Conservation (phyloP, 2,113 vertebrate genomes). For the Uria lomvia region DNA sequence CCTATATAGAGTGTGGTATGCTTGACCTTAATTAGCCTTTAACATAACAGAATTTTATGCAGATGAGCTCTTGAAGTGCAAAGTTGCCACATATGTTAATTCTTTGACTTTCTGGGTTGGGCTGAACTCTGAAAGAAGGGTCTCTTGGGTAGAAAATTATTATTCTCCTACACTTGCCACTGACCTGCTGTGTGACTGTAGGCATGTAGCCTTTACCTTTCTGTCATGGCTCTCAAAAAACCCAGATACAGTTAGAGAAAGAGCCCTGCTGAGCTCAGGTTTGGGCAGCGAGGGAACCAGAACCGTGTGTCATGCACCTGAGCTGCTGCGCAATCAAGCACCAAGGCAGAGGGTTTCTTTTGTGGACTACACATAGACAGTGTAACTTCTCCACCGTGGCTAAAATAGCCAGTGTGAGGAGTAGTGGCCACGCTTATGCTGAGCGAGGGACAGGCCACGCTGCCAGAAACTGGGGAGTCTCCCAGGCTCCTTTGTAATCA, state of each 20-base stretch:
- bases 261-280: not conserved
- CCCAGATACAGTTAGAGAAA: not conserved
- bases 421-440: fast-evolving
- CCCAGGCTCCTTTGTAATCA: not conserved
- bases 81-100: fast-evolving
- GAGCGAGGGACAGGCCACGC: fast-evolving
- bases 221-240: not conserved
- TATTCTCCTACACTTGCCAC: not conserved
- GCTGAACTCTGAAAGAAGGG: not conserved
- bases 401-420: not conserved
- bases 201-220: not conserved
- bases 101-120: not conserved
- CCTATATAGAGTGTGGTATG: not conserved
- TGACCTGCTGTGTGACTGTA: not conserved
- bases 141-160: not conserved
- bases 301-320: not conserved
- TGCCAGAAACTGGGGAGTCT: not conserved
- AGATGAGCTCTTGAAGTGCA: not conserved
- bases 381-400: not conserved
- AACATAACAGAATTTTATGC: not conserved
- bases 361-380: not conserved
- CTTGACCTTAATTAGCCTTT: not conserved
- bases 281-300: not conserved
- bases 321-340: not conserved
- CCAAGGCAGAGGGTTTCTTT: not conserved